Percentiles rank a stretch among this genome's conserved stretches.
These are phyloP conservation scores for Ericerus pela DNA, from an alignment of 1,140 invertebrate genomes.

Conservation along the genomic window DNA sequence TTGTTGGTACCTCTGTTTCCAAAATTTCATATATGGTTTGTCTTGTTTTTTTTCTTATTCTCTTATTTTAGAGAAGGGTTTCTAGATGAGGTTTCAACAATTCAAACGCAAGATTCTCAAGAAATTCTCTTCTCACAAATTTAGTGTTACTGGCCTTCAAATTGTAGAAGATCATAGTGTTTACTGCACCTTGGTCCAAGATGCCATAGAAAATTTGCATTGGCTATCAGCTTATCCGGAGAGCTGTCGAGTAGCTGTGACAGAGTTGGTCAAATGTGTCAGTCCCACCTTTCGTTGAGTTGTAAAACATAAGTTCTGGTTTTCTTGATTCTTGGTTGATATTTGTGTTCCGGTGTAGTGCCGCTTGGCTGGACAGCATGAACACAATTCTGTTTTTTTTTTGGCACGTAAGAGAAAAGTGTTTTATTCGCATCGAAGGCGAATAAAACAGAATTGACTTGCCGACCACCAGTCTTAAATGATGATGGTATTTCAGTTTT, in stretches of 20 bases:
- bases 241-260: conserved; percentile 18
- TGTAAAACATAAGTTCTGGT: conserved; percentile 31
- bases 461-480: conserved; percentile 9
- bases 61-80: too few species aligned
- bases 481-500: conserved; percentile 25
- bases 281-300: conserved; percentile 30
- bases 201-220: conserved; percentile 23
- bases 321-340: conserved; percentile 25
- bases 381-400: conserved; percentile 27
- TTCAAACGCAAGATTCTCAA: too few species aligned
- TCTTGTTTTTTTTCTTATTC: too few species aligned
- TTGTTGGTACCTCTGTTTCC: too few species aligned
- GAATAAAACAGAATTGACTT: conserved; percentile 11
- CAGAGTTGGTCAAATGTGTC: conserved; percentile 29
- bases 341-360: conserved; percentile 21
- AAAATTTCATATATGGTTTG: too few species aligned
- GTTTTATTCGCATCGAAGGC: conserved; percentile 12
- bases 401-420: conserved; percentile 16
- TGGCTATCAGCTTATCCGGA: conserved; percentile 26
- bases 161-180: conserved; percentile 18
- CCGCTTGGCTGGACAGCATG: conserved; percentile 21
- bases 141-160: neutral
- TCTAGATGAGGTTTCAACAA: too few species aligned
- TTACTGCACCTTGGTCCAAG: conserved; percentile 27
- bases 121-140: too few species aligned